A percentile compares a stretch with the other conserved stretches of the same genome.
Evolutionary conservation across 2,113 vertebrate genomes (phyloP).

Genomic region (Coturnix japonica): DNA sequence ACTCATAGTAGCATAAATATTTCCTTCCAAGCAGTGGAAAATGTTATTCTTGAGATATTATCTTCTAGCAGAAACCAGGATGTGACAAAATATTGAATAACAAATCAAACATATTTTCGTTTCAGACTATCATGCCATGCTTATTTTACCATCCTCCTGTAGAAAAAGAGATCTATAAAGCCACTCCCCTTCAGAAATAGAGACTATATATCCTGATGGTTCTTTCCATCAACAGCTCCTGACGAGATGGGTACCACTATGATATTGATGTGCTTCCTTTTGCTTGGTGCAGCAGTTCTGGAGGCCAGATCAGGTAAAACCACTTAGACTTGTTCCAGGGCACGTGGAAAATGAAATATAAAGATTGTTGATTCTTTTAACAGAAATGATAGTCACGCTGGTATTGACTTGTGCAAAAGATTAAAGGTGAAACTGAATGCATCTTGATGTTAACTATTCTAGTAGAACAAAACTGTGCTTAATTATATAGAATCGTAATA

Average conservation of each 20-base stretch:
- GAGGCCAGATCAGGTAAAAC: slow-evolving; percentile 57
- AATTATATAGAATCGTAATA: not conserved
- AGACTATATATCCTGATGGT: slow-evolving; percentile 33
- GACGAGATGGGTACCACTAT: slow-evolving; percentile 6
- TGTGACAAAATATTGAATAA: slow-evolving; percentile 49
- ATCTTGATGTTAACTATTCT: not conserved
- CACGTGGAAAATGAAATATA: not conserved
- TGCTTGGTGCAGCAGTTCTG: slow-evolving; percentile 24
- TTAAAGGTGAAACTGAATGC: not conserved
- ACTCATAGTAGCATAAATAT: not conserved
- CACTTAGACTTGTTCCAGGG: not conserved
- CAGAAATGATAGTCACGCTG: not conserved
- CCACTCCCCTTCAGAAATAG: slow-evolving; percentile 45
- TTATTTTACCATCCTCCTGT: not conserved
- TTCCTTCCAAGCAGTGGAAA: slow-evolving; percentile 28
- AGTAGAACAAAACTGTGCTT: not conserved
- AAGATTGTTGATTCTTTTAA: not conserved
- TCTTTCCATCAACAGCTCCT: not conserved
- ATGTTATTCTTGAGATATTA: not conserved
- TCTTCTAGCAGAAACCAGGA: slow-evolving; percentile 30
- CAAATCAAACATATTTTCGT: slow-evolving; percentile 32
- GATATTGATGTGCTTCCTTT: slow-evolving; percentile 16
- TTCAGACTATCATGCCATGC: not conserved
- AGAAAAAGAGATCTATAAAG: not conserved
- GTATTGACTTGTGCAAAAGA: not conserved